Evolutionary conservation across 2,113 vertebrate genomes (phyloP), one percentile per base, ranked within the genome.

Genomic region (Hemiprocne comata): DNA sequence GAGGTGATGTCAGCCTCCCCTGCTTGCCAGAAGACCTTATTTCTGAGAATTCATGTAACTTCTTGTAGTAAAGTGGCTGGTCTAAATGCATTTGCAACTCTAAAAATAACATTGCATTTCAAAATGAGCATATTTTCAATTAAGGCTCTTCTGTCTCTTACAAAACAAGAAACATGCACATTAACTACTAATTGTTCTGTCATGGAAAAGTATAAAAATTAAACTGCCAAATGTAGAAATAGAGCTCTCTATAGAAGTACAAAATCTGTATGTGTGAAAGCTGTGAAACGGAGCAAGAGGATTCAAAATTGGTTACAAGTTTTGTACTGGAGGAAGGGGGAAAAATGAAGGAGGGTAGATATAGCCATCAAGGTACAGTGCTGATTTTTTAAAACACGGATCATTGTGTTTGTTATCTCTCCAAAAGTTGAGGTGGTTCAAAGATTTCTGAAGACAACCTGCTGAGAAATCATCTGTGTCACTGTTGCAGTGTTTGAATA

Each of bases 121-220:
- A 60, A 87, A 89, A 95, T 96, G 82, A 89, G 7, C 72, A 54
- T 92, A 81, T 95, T 96, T 97, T 95, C 90, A 95, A 79, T 83
- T 85, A 85, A 89, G 28, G 17, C 4, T 81, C 3, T 65, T 33
- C 90, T 82, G 54, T 24, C 58, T 62, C 53, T 82, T 80, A 38
- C 50, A 76, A 89, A 92, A 36, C 28, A 77, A 85, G 75, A 93
- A 95, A 48, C 29, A 90, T 33, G 65, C 38, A 48, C 29, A 12
- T 57, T 83, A 89, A 53, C 50, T 67, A 34, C 62, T 69, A 88
- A 93, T 89, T 76, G 42, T 67, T 95, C 64, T 88, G 69, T 54
- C 67, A 11, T 65, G 42, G 33, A 44, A 80, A 90, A 90, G 61
- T 44, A 26, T 11, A 55, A 66, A 20, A 95, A 69, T 65, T 48